Evolutionary conservation across 1,140 invertebrate species (phyloP).

Genomic region (Eciton burchellii): DNA sequence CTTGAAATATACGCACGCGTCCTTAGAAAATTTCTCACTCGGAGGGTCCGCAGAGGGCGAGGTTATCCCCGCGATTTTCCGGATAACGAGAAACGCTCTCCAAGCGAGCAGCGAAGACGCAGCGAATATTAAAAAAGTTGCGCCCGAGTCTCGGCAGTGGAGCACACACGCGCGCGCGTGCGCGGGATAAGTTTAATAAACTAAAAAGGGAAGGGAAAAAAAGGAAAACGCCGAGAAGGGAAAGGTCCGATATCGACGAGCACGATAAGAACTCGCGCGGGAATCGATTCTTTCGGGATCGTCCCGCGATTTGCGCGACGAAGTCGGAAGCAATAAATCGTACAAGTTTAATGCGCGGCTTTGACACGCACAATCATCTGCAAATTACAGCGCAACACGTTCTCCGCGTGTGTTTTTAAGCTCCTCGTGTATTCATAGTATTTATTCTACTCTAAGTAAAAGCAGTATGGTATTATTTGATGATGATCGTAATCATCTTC

Average conservation of each 20-base stretch:
- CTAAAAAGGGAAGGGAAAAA: slow-evolving; percentile 13
- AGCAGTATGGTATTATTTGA: too few species aligned
- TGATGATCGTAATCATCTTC: too few species aligned
- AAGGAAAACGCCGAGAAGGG: not conserved
- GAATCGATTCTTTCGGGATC: slow-evolving; percentile 11
- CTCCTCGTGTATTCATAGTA: too few species aligned
- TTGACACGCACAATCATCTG: not conserved
- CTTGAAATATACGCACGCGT: slow-evolving; percentile 66
- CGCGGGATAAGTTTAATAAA: slow-evolving; percentile 56
- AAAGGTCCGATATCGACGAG: slow-evolving; percentile 28
- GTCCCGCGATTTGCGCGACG: slow-evolving; percentile 8
- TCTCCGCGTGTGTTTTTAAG: not conserved
- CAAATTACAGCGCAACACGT: too few species aligned
- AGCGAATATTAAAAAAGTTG: slow-evolving; percentile 72
- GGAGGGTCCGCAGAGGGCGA: not conserved
- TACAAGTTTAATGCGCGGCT: too few species aligned
- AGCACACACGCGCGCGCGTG: not conserved
- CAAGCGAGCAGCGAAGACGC: slow-evolving; percentile 57
- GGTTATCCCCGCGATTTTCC: slow-evolving; percentile 74
- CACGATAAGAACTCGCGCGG: slow-evolving; percentile 14
- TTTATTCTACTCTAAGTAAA: too few species aligned
- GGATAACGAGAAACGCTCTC: slow-evolving; percentile 57
- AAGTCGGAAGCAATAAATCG: not conserved
- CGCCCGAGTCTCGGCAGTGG: slow-evolving; percentile 3
- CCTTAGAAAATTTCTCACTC: slow-evolving; percentile 60